Conservation (phyloP, 2,113 vertebrate genomes). For the Actinemys pallida region DNA sequence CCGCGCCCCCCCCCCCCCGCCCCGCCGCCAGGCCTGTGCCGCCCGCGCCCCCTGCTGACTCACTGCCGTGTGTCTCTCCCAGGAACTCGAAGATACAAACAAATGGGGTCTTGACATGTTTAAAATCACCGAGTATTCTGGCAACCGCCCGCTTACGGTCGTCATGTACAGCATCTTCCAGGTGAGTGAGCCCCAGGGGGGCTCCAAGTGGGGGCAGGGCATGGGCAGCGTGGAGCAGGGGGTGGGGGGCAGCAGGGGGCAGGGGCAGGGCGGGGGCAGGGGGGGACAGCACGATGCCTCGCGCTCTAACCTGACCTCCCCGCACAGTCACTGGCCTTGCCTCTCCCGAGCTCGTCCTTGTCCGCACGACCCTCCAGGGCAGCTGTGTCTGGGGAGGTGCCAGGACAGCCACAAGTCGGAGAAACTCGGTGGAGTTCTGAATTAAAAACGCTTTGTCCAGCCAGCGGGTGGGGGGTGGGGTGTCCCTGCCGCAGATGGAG, state of each 20-base stretch:
- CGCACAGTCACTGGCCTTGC: too few species aligned
- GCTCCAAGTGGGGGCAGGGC: not conserved
- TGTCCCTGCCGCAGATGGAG: not conserved
- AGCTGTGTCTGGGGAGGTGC: not conserved
- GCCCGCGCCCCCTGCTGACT: not conserved
- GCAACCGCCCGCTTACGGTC: constrained; percentile 89
- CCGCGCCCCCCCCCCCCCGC: not conserved
- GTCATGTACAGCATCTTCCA: constrained; percentile 93
- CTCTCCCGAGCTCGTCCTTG: not conserved
- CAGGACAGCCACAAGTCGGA: not conserved
- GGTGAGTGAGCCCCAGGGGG: constrained; percentile 73
- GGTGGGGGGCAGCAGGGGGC: not conserved
- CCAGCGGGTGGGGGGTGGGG: too few species aligned
- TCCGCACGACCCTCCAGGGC: not conserved
- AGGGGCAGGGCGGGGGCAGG: too few species aligned
- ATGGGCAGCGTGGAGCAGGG: not conserved
- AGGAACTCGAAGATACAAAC: constrained; percentile 92
- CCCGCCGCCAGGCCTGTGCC: not conserved
- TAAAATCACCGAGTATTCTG: constrained; percentile 88
- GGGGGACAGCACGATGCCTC: not conserved
- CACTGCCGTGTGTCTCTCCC: not conserved
- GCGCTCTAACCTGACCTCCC: not conserved
- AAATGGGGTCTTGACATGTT: constrained; percentile 93
- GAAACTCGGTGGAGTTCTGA: not conserved
- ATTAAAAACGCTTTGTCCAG: not conserved